Evolutionary conservation across 2,113 vertebrate genomes (phyloP), one percentile per base, ranked within the genome.

Genomic region (Sinosuthora webbiana): DNA sequence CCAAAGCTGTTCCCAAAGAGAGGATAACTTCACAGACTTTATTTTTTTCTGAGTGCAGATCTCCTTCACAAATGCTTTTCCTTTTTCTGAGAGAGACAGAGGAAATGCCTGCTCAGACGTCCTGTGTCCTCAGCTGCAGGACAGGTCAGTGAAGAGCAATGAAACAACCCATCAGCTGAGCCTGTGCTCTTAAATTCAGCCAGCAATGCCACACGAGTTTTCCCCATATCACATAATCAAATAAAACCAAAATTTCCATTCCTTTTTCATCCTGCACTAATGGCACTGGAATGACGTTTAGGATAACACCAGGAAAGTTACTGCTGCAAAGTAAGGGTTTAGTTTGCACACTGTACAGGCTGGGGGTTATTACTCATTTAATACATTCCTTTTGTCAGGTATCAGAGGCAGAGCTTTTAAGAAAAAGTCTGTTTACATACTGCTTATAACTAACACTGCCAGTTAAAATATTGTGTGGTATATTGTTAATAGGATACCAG

Each of bases 201-300:
- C 60, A 67, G 69, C 0, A 0, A 89, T 75, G 69, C 64, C 87
- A 63, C 60, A 71, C 0, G 2, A 84, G 56, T 33, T 78, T 92
- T 60, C 11, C 28, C 65, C 0, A 0, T 82, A 81, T 57, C 73
- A 44, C n/a, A 74, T 74, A 83, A 81, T 71, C 52, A 90, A 76
- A 88, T 90, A 93, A 78, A 95, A 42, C 18, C 6, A 6, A 87
- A 71, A 67, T 75, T 78, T 92, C 91, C 68, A 49, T 83, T 94
- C 69, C 35, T 77, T 70, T 90, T 80, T 63, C 35, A 44, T 44
- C 71, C 47, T 49, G 33, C 64, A 75, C 31, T 70, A 68, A n/a
- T 49, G 52, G 25, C 3, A 1, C 19, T 64, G 80, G 37, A 90
- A 83, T 56, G 41, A 55, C 0, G 0, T 39, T 22, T 30, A 67